Base-by-base conservation (phyloP, 1,140 invertebrate species). In the Pseudomyrmex sp. region DNA sequence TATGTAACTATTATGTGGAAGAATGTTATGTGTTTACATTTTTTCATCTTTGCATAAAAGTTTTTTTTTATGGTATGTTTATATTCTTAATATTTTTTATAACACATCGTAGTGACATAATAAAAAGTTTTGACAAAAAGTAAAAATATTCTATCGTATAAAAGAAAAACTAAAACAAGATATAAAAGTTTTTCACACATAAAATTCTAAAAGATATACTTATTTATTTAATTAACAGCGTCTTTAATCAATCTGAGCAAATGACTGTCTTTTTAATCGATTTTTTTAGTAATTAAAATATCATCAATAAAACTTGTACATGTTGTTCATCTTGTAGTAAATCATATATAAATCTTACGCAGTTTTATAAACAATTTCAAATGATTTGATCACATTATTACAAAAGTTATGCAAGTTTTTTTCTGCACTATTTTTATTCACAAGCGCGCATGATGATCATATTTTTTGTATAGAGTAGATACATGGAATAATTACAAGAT, bases 401-500 rank as follows among this genome's bases (percentile, higher is more conserved):
- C 50, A 23, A 86, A 73, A 68, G 10, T 85, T 48, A 59, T 70
- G 66, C n/a, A 56, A 65, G n/a, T 72, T 83, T 88, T 76, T 82
- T 75, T 80, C 87, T 48, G 3, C 50, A 85, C 35, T 44, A 85
- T 85, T 85, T 56, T 82, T 72, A 59, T 72, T 58, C 62, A 56
- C 68, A 88, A 88, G 69, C 69, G 35, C 83, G 63, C 76, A 77
- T 77, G 54, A 46, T 26, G 69, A 35, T 35, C 5, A 74, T 54
- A 73, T 9, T 76, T 69, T 46, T 26, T 4, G n/a, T 77, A 68
- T 58, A 46, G 23, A 65, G 10, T 35, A 85, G 58, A 58, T 68
- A 13, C 12, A 10, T 84, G 44, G 69, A 66, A 58, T 79, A 87
- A 85, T 61, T 88, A 76, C 44, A 85, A 72, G 79, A 87, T 63